Percentiles rank a stretch among this genome's conserved stretches.
phyloP scores from a whole-genome alignment of 2,888 invertebrate genomes.

The Germaria angustata region DNA sequence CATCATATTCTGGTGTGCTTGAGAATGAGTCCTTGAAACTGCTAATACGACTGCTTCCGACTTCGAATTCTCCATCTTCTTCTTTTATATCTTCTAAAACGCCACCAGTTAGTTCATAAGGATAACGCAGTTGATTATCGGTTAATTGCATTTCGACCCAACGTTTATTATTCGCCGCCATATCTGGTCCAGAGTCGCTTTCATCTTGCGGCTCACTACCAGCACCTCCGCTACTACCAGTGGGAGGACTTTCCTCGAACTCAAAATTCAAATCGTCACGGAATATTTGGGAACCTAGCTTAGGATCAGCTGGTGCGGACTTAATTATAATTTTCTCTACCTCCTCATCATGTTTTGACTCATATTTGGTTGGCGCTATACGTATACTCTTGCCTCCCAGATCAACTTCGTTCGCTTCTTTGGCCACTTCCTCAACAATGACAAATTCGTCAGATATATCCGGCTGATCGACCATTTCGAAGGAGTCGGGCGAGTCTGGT shows the following conservation, averaged over 20 bases:
- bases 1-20: slow-evolving; percentile 95
- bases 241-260: slow-evolving; percentile 85
- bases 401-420: slow-evolving; percentile 91
- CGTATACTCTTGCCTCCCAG: slow-evolving; percentile 90
- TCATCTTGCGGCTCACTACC: slow-evolving; percentile 74
- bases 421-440: slow-evolving; percentile 92
- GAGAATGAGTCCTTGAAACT: slow-evolving; percentile 93
- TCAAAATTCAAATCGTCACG: slow-evolving; percentile 85
- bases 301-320: slow-evolving; percentile 84
- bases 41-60: slow-evolving; percentile 86
- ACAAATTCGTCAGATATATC: slow-evolving; percentile 93
- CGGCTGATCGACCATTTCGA: slow-evolving; percentile 92
- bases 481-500: slow-evolving; percentile 90
- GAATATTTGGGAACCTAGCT: slow-evolving; percentile 82
- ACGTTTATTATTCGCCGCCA: slow-evolving; percentile 88
- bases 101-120: slow-evolving; percentile 90
- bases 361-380: slow-evolving; percentile 82
- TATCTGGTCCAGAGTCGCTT: slow-evolving; percentile 84
- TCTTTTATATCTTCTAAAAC: slow-evolving; percentile 95
- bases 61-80: slow-evolving; percentile 94
- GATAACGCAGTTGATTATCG: slow-evolving; percentile 83
- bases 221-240: slow-evolving; percentile 74
- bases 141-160: slow-evolving; percentile 94
- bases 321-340: slow-evolving; percentile 86
- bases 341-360: slow-evolving; percentile 85